A percentile compares a stretch with the other conserved stretches of the same genome.
phyloP scores from a whole-genome alignment of 2,888 invertebrate species.

The Drosophila macrospina region DNA sequence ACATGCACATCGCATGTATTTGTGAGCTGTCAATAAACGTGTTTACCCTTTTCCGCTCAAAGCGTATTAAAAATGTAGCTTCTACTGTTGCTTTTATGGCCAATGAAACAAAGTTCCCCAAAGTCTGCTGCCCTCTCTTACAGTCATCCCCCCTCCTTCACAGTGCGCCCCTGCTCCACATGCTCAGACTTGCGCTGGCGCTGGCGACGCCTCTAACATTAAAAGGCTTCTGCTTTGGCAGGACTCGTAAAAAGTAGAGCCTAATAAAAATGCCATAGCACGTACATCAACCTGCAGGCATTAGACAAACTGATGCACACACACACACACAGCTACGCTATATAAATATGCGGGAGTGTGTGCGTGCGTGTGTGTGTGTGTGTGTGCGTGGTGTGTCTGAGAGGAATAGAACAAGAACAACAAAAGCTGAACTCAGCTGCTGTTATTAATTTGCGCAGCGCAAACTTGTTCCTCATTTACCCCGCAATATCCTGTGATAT shows the following conservation, averaged over 20 bases:
- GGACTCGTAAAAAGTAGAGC: conserved; percentile 74
- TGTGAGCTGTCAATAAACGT: conserved; percentile 26
- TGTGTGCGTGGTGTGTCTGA: conserved; percentile 28
- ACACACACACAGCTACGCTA: conserved; percentile 9
- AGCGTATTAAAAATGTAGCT: conserved; percentile 51
- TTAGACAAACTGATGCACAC: conserved; percentile 59
- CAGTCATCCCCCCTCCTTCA: not conserved
- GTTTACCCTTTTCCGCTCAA: conserved; percentile 37
- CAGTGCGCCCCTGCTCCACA: conserved; percentile 1
- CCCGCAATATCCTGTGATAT: conserved; percentile 66
- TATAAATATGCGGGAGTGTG: not conserved
- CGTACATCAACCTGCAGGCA: conserved; percentile 78
- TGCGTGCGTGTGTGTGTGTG: not conserved
- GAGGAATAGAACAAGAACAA: conserved; percentile 23
- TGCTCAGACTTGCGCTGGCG: conserved; percentile 21
- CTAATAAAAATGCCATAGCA: conserved; percentile 82
- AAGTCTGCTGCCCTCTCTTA: not conserved
- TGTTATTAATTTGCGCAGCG: conserved; percentile 77
- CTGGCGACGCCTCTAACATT: conserved; percentile 50
- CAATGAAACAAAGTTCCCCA: conserved; percentile 59
- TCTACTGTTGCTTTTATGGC: conserved; percentile 67
- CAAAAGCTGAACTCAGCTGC: conserved; percentile 42
- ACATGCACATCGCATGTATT: not conserved
- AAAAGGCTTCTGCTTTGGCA: conserved; percentile 54
- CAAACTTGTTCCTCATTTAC: conserved; percentile 65